Base-by-base conservation (phyloP, 64 coral and sea anemone genomes). In the Porites lutea region DNA sequence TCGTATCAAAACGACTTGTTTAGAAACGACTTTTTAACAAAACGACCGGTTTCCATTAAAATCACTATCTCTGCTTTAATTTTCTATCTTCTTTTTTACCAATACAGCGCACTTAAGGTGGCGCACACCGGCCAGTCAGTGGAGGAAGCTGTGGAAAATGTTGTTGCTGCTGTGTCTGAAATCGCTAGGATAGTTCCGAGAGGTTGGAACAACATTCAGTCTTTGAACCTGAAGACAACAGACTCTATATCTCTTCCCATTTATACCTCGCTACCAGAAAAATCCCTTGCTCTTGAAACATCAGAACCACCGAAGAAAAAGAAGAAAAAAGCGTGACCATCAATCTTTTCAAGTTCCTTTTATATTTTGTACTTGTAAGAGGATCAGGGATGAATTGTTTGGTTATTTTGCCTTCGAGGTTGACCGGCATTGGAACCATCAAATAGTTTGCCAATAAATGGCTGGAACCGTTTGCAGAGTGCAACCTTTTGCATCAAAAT, bases 151-250 rank as follows among this genome's bases (percentile, higher is more conserved):
- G 21, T 93, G 44, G 84, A 92, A 71, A 99, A 99, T 75, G 96
- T 99, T 5, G 27, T 99, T 43, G 54, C 59, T 22, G 79, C 91
- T 62, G 94, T 90, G 6, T 66, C 23, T 65, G 91, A 90, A 64
- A 82, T 99, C 11, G 48, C 97, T 4, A 99, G 92, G 81, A 72
- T 96, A 4, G 68, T 96, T 13, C 94, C 97, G 21, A 87, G 88
- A 83, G 97, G 97, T 3, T 99, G 97, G 97, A 86, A 83, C 6
- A 99, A 99, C 51, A 96, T 99, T 71, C 82, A 99, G 22, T 99
- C 97, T 58, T 60, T 96, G 27, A 95, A 99, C 45, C 77, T 99
- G 5, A 99, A 99, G 65, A 96, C 97, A 46, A 78, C 91, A n/a
- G 84, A 99, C 68, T 99, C 94, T 51, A 88, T 99, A 65, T 90